These are phyloP conservation scores for Phycodurus eques DNA, from an alignment of 2,113 vertebrate genomes.

Conservation along the genomic window DNA sequence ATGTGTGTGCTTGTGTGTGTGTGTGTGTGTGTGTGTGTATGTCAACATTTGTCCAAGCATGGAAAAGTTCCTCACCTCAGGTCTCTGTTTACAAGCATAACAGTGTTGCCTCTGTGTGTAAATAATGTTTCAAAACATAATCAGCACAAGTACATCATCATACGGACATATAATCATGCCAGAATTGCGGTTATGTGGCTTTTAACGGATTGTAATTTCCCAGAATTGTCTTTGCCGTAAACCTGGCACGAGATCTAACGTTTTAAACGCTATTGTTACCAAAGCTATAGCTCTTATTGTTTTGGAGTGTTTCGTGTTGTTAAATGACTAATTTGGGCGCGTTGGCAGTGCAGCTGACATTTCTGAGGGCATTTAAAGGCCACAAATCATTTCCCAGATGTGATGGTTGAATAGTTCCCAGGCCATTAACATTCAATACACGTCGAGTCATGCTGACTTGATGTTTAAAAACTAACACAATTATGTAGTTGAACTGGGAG, in stretches of 20 bases:
- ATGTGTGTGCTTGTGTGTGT: slow-evolving; percentile 33
- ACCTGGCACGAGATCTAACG: background rate
- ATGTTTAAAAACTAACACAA: background rate
- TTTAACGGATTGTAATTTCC: background rate
- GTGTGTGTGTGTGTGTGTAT: slow-evolving; percentile 53
- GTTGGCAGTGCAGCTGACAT: background rate
- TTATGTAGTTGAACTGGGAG: background rate
- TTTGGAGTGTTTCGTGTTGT: background rate
- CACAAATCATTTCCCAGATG: background rate
- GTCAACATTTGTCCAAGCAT: slow-evolving; percentile 57
- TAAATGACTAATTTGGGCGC: background rate
- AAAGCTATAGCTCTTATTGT: background rate
- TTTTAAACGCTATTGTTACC: background rate
- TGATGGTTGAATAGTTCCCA: too few relatives aligned
- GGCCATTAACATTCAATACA: background rate
- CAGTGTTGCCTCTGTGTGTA: background rate
- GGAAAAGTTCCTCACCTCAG: slow-evolving; percentile 53
- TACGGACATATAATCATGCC: background rate
- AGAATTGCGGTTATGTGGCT: background rate
- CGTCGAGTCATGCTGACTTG: background rate
- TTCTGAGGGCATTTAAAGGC: background rate
- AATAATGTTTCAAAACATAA: background rate
- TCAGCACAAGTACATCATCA: background rate
- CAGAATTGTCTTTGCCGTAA: background rate
- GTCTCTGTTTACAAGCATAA: slow-evolving; percentile 45